These are phyloP conservation scores for Zosterops hypoxanthus DNA, from an alignment of 2,113 vertebrate genomes.

Conservation along the genomic window DNA sequence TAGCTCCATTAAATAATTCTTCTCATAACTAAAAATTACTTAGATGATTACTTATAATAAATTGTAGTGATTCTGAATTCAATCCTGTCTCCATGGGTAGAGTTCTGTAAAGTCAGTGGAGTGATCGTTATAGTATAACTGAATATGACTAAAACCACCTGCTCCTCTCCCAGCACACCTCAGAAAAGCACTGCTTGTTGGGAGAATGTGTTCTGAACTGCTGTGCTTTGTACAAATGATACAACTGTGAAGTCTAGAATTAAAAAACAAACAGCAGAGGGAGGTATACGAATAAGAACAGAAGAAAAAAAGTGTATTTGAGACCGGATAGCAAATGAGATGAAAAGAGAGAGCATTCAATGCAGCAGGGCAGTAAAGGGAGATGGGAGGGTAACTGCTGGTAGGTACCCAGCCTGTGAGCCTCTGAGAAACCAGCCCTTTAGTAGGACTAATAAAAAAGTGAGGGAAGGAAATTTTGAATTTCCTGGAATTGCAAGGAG, in stretches of 20 bases:
- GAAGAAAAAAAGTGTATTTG: background rate
- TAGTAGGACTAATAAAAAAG: background rate
- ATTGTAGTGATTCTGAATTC: background rate
- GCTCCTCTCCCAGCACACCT: background rate
- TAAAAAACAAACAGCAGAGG: background rate
- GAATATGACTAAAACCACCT: background rate
- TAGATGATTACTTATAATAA: background rate
- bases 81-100: background rate
- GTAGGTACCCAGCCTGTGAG: background rate
- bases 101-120: background rate
- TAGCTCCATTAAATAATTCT: background rate
- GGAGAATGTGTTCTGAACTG: background rate
- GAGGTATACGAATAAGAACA: background rate
- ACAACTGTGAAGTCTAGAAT: background rate
- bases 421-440: background rate
- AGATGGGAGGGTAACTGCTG: background rate
- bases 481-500: background rate
- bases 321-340: background rate
- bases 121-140: background rate
- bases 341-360: background rate
- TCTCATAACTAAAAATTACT: background rate
- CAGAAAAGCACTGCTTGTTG: background rate
- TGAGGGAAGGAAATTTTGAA: background rate
- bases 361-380: background rate
- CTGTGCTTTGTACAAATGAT: background rate